Evolutionary conservation across 1,140 invertebrate species (phyloP).

Genomic region (Potamilus streckersoni): DNA sequence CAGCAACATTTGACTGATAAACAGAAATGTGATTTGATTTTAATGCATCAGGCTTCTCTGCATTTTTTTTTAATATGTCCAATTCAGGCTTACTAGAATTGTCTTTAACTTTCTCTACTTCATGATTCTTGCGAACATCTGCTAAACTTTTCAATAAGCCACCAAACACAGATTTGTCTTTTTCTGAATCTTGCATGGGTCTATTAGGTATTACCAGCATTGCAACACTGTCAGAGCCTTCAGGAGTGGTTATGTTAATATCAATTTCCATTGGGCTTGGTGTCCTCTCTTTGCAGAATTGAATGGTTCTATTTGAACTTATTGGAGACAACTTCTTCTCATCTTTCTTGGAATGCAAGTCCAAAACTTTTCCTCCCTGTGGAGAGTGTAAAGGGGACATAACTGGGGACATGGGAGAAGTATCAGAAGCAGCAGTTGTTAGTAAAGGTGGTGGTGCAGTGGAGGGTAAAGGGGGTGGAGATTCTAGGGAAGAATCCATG

Average conservation of each 20-base stretch:
- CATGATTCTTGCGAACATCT: constrained; percentile 23
- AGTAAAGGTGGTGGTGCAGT: constrained; percentile 23
- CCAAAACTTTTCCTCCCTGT: background rate
- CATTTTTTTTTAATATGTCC: too few species aligned
- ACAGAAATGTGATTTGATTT: too few species aligned
- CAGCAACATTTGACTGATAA: too few species aligned
- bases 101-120: constrained; percentile 3
- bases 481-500: constrained; percentile 17
- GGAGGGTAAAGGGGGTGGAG: constrained; percentile 30
- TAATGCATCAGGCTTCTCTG: too few species aligned
- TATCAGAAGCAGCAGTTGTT: constrained; percentile 8
- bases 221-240: constrained; percentile 1
- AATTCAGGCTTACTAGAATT: constrained; percentile 8
- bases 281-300: too few species aligned
- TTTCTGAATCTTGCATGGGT: constrained; percentile 15
- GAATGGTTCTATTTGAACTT: too few species aligned
- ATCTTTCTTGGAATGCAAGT: too few species aligned
- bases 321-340: too few species aligned
- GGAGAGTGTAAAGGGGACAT: constrained; percentile 16
- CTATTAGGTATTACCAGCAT: constrained; percentile 19
- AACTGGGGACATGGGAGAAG: background rate
- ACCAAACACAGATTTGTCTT: constrained; percentile 21
- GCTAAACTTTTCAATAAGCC: constrained; percentile 27
- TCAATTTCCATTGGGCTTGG: too few species aligned
- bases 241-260: too few species aligned